phyloP scores from a whole-genome alignment of 2,888 invertebrate species.

The Urechis unicinctus region DNA sequence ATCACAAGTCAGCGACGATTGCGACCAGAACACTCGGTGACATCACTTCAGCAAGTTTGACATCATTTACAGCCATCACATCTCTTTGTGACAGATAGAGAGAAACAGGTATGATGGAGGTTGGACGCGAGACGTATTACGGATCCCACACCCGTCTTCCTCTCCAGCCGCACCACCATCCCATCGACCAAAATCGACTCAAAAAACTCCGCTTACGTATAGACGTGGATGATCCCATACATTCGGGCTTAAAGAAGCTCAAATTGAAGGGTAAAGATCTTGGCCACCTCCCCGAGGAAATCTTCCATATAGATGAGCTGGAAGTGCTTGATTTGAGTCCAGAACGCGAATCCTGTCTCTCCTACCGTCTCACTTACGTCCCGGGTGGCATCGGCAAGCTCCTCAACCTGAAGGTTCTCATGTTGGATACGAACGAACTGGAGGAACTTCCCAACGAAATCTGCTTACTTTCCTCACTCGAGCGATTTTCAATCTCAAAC shows the following conservation, averaged over 20 bases:
- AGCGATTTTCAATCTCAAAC: slow-evolving; percentile 47
- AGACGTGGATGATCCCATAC: slow-evolving; percentile 8
- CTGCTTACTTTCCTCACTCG: slow-evolving; percentile 34
- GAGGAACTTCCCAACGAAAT: slow-evolving; percentile 38
- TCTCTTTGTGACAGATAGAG: too few species aligned
- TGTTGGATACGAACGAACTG: slow-evolving; percentile 47
- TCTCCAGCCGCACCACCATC: neutral
- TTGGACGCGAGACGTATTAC: too few species aligned
- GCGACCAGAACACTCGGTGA: too few species aligned
- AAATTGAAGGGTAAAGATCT: slow-evolving; percentile 36
- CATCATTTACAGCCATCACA: too few species aligned
- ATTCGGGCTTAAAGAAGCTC: slow-evolving; percentile 6
- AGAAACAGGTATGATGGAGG: too few species aligned
- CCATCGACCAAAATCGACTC: neutral
- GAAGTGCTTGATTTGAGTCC: slow-evolving; percentile 49
- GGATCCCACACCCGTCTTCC: neutral
- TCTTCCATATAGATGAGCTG: slow-evolving; percentile 43
- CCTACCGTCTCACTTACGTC: slow-evolving; percentile 36
- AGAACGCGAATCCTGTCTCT: slow-evolving; percentile 44
- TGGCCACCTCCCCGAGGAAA: slow-evolving; percentile 29
- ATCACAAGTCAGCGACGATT: too few species aligned
- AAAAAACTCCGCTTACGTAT: slow-evolving; percentile 7
- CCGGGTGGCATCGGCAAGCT: slow-evolving; percentile 39
- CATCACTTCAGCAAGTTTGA: too few species aligned
- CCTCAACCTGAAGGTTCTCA: slow-evolving; percentile 38